Evolutionary conservation across 2,888 invertebrate genomes (phyloP), one percentile per base, ranked within the genome.

Genomic region (Eugnorisma glareosa): DNA sequence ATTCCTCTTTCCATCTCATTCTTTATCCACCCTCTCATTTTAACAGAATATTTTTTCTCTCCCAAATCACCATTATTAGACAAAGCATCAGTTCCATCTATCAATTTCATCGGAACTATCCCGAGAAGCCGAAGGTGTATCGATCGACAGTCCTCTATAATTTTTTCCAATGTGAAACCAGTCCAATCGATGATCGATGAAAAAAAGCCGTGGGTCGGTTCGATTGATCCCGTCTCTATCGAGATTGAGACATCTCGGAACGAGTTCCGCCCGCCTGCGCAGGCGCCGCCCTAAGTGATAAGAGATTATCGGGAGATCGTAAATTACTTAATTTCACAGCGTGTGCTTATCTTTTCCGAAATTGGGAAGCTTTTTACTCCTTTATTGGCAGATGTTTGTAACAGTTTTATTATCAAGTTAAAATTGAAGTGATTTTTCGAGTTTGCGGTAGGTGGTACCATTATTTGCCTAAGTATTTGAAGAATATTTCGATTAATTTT

Each of bases 181-280:
- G 96, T 95, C 91, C 93, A 93, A 89, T 93, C 93, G 92, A 93
- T 93, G 93, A 94, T 93, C 93, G 94, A 94, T 94, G 94, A 94
- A 95, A 95, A 82, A 95, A 95, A 94, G 91, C 90, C 86, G 92
- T 91, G 93, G 92, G 95, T 93, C 95, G 93, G 94, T 93, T 91
- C 95, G 94, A 96, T 95, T 96, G 95, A 96, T 95, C 95, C 94
- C 92, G 93, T 91, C 92, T 91, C 92, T 93, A 93, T 93, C 93
- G 93, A 93, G 94, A 96, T 96, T 96, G 96, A 96, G 96, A 96
- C 96, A 96, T 96, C 96, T 94, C 89, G 92, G 92, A 95, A 95
- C 96, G 92, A 92, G 96, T 96, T 96, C 93, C 93, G 91, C 92
- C 85, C 88, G 89, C 91, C 92, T 88, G 92, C 89, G 90, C 91